Evolutionary conservation across 2,888 invertebrate genomes (phyloP).

Genomic region (Cheilosia vernalis): DNA sequence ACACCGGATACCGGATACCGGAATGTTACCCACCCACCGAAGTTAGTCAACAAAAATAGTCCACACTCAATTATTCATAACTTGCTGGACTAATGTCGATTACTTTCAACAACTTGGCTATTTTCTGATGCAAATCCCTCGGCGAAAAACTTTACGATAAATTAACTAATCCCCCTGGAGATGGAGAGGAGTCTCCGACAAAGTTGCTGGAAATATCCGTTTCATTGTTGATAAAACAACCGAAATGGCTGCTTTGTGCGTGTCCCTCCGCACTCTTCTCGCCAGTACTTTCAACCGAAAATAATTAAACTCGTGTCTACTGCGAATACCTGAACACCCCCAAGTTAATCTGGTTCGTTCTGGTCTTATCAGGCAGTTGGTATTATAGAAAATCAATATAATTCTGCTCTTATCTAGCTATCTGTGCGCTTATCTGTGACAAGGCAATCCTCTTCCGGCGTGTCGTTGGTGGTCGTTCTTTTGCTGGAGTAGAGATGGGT

Average conservation of each 20-base stretch:
- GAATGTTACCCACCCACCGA: neutral
- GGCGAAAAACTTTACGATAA: slow-evolving; percentile 29
- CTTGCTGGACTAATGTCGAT: neutral
- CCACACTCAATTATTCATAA: slow-evolving; percentile 29
- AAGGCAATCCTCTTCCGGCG: slow-evolving; percentile 34
- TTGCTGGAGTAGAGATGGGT: slow-evolving; percentile 6
- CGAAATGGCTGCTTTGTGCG: slow-evolving; percentile 17
- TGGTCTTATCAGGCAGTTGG: slow-evolving; percentile 46
- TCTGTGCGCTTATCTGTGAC: slow-evolving; percentile 54
- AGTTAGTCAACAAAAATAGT: slow-evolving; percentile 19
- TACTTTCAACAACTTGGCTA: slow-evolving; percentile 6
- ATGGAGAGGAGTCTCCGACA: neutral
- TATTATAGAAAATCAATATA: slow-evolving; percentile 61
- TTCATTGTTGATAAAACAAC: slow-evolving; percentile 36
- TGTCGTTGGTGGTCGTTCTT: neutral
- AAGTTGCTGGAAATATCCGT: slow-evolving; percentile 31
- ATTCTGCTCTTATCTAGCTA: slow-evolving; percentile 55
- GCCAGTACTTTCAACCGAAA: slow-evolving; percentile 22
- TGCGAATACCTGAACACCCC: slow-evolving; percentile 28
- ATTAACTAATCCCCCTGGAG: slow-evolving; percentile 5
- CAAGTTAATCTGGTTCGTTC: slow-evolving; percentile 13
- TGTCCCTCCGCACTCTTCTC: neutral
- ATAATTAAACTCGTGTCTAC: slow-evolving; percentile 43
- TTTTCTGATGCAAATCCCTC: slow-evolving; percentile 5
- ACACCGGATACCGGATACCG: neutral